Base-by-base conservation (phyloP, 1,140 invertebrate species). In the Pogonognathellus flavescens region DNA sequence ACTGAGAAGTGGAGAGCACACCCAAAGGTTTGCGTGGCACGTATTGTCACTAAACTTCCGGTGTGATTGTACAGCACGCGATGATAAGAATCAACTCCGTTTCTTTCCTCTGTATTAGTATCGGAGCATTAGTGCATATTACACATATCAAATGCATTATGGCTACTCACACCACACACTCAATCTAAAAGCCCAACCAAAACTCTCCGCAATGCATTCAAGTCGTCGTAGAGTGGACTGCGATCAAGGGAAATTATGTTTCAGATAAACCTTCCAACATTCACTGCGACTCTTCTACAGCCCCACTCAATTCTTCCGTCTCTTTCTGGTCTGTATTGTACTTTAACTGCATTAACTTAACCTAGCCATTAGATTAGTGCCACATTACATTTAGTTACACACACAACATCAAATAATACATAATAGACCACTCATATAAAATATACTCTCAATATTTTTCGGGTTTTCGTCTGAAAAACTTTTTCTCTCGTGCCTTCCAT, bases 11-110 rank as follows among this genome's bases (percentile, higher is more conserved):
- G 16, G 7, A 66, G 10, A 57, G 52, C 4, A 62, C 81, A 82
- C 81, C 81, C 81, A 82, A n/a, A 82, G 81, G 22, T 82, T 82
- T 82, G 81, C 81, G 81, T 82, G 81, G 81, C 59, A 49, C 22
- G 53, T 62, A 82, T 82, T 82, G 81, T 82, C 81, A 82, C 81
- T 82, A 62, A 41, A 49, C 62, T 84, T 84, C 83, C 83, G 83
- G 83, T 84, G 60, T 84, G 82, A 84, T 84, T 84, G 62, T 31
- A 20, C 3, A 84, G 62, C 83, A 84, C 83, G 83, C 83, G 62
- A 84, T 84, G 83, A 84, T 84, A 84, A 84, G 83, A 84, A 84
- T 84, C 83, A 83, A 83, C 55, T 83, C 59, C 9, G 80, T 81
- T 81, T 53, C 53, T 76, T 76, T 76, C 70, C 70, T 72, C 55